Evolutionary conservation across 2,797 vertebrate genomes (phyloP), one percentile per base, ranked within the genome.

Genomic region (Rachycentron canadum): DNA sequence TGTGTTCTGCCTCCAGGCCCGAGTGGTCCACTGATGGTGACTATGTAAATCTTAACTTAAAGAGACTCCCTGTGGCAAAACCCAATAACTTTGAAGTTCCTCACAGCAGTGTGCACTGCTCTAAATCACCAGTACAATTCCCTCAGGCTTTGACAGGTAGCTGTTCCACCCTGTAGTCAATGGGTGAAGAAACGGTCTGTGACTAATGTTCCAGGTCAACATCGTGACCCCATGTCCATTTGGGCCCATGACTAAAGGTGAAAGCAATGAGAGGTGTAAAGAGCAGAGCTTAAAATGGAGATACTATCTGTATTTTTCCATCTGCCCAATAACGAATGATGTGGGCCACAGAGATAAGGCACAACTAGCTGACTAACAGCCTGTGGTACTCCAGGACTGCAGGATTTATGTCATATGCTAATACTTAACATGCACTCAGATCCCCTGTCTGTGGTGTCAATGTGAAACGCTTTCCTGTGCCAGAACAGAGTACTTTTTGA

Each of bases 241-340:
- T 87, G 76, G 30, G 76, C 32, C 49, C 56, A 30, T 41, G 59
- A 77, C 66, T 85, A 64, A 77, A 61, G 56, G 4, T 32, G 62
- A 11, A 49, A 12, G 11, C 60, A 30, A 62, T 7, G 25, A 62
- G 40, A 73, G 69, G 64, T 32, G 58, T 41, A 73, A 74, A 73
- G 70, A 75, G 52, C 47, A 89, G 86, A 74, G 30, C 62, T 88
- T 80, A 38, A 87, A 87, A 80, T 53, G 67, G 53, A 89, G 89
- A 92, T 90, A 65, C 23, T 89, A 91, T 93, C 92, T 53, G 28
- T 65, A 21, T 1, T 69, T 87, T 90, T 83, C 83, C 89, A 87
- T 81, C 72, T 79, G 85, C 83, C 65, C 19, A 36, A 34, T 79
- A 86, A 91, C 73, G 41, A 85, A 83, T 43, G 28, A 52, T 50